Conservation (phyloP, 2,888 invertebrate species). For the Elysia crispata region DNA sequence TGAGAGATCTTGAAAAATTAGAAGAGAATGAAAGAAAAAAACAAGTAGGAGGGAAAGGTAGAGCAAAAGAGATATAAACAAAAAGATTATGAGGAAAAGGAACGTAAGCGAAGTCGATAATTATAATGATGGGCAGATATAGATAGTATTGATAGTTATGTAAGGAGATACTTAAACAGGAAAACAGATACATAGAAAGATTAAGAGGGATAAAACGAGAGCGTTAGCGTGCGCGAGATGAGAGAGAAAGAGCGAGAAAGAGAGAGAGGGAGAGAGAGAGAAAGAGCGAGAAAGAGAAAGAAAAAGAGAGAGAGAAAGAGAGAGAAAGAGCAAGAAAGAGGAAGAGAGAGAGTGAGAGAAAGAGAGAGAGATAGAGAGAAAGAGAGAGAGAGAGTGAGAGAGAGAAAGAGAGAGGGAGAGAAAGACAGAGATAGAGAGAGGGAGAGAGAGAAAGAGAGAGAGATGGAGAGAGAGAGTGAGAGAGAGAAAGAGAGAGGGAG, state of each 20-base stretch:
- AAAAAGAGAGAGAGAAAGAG: constrained; percentile 30
- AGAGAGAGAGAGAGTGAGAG: constrained; percentile 28
- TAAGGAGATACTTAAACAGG: no score
- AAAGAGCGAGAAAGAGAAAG: not conserved
- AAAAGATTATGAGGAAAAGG: no score
- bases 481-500: not conserved
- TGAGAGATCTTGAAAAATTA: no score
- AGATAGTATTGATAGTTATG: no score
- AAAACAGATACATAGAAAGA: not conserved
- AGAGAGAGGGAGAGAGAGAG: constrained; percentile 18
- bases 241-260: constrained; percentile 29
- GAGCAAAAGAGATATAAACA: no score
- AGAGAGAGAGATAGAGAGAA: constrained; percentile 27
- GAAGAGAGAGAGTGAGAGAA: constrained; percentile 20
- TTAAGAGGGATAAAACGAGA: not conserved
- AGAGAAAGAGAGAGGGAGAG: constrained; percentile 42
- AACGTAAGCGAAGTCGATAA: no score
- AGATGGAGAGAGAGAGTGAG: not conserved
- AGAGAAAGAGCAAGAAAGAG: constrained; percentile 13
- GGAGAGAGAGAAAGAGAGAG: not conserved
- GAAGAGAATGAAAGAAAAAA: no score
- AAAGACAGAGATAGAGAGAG: constrained; percentile 40
- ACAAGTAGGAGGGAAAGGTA: no score
- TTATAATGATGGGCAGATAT: no score
- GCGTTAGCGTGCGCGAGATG: constrained; percentile 26